These are phyloP conservation scores for Corbicula japonica DNA, from an alignment of 2,888 invertebrate genomes.

Conservation along the genomic window DNA sequence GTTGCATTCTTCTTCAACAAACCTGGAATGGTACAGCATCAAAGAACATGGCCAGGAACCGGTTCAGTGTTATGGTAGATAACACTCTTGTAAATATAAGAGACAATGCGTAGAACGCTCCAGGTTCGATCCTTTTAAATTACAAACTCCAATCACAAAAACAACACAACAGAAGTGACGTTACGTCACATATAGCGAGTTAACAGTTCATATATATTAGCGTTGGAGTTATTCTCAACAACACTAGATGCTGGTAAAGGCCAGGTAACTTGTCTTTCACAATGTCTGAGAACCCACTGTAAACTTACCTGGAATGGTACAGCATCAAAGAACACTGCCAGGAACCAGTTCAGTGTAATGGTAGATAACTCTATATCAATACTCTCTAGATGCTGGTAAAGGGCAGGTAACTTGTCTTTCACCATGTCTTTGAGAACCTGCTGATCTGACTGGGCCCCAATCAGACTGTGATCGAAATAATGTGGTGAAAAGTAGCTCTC, in stretches of 20 bases:
- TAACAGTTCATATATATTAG: no score
- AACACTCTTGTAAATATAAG: conserved; percentile 88
- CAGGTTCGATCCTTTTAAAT: no score
- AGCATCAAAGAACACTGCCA: conserved; percentile 88
- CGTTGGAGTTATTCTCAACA: no score
- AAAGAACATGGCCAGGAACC: conserved; percentile 88
- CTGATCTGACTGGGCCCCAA: conserved; percentile 88
- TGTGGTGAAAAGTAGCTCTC: conserved; percentile 87
- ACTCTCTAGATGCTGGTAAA: conserved; percentile 86
- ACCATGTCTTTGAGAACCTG: conserved; percentile 88
- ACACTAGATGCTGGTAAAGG: conserved; percentile 87
- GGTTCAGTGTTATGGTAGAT: conserved; percentile 88
- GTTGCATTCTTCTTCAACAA: no score
- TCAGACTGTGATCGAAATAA: conserved; percentile 88
- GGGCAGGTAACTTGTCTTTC: conserved; percentile 86
- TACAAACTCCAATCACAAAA: no score
- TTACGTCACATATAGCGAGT: no score
- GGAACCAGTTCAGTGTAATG: conserved; percentile 88
- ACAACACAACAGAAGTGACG: no score
- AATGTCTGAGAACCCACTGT: conserved; percentile 87
- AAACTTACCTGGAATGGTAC: conserved; percentile 88
- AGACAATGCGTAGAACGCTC: no score
- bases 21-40: conserved; percentile 88
- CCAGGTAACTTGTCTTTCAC: conserved; percentile 87
- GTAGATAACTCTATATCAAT: conserved; percentile 88